Conservation (phyloP, 2,888 invertebrate species). For the Aporophyla lueneburgensis region DNA sequence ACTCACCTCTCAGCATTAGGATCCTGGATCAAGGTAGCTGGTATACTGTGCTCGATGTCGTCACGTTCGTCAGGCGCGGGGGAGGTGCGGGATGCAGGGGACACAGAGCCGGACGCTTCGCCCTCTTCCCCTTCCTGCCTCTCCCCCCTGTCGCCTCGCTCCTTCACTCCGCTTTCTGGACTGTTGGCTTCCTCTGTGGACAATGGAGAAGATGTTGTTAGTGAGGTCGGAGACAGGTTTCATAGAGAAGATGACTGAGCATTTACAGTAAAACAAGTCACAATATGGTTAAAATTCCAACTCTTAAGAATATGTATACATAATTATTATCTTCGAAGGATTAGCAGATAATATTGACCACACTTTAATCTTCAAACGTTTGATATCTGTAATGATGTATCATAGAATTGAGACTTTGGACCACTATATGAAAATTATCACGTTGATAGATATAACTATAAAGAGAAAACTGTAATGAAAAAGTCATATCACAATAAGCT, state of each 20-base stretch:
- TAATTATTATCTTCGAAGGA: neutral
- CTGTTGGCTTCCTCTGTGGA: constrained; percentile 91
- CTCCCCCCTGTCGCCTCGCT: constrained; percentile 85
- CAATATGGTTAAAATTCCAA: neutral
- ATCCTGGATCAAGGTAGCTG: constrained; percentile 90
- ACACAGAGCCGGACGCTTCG: constrained; percentile 86
- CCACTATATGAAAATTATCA: constrained; percentile 1
- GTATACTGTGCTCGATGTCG: constrained; percentile 91
- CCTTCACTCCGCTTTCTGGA: constrained; percentile 91
- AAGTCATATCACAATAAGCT: constrained; percentile 17
- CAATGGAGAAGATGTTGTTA: constrained; percentile 70
- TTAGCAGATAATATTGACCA: constrained; percentile 6
- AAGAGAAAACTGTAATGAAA: constrained; percentile 3
- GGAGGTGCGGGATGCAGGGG: constrained; percentile 80
- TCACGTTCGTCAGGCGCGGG: constrained; percentile 85
- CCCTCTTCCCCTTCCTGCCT: constrained; percentile 87
- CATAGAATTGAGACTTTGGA: neutral
- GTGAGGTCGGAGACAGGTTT: neutral
- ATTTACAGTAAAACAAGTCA: neutral
- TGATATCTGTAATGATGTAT: constrained; percentile 4
- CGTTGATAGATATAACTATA: neutral
- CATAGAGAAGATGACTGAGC: neutral
- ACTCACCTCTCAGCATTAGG: constrained; percentile 87
- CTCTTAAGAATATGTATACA: neutral
- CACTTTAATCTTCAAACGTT: neutral